Percentiles rank a stretch among this genome's conserved stretches.
Evolutionary conservation across 2,797 vertebrate species (phyloP).

Genomic region (Numenius phaeopus): DNA sequence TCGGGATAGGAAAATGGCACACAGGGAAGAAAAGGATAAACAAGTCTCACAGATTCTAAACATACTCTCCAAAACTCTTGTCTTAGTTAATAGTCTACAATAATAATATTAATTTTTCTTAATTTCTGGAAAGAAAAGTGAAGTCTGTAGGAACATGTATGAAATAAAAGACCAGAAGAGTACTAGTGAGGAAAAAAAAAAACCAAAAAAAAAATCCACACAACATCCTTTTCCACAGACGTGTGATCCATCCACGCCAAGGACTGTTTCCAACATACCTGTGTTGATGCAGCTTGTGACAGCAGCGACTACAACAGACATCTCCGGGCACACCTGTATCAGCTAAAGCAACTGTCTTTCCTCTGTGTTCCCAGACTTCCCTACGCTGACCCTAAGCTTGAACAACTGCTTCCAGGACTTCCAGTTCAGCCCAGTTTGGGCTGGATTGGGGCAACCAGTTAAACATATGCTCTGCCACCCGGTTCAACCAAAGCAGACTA

Average conservation of each 20-base stretch:
- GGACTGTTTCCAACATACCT: not conserved
- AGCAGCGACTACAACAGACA: not conserved
- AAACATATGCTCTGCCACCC: not conserved
- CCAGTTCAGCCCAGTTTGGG: not conserved
- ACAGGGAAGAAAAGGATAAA: not conserved
- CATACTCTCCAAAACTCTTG: not conserved
- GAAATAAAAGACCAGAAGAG: not conserved
- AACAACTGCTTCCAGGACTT: not conserved
- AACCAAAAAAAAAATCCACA: not conserved
- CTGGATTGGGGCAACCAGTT: not conserved
- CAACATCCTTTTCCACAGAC: not conserved
- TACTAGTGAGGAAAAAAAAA: not conserved
- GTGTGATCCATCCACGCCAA: not conserved
- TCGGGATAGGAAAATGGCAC: not conserved
- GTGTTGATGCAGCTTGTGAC: not conserved
- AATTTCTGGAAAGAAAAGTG: not conserved
- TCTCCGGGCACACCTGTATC: not conserved
- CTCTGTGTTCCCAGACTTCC: not conserved
- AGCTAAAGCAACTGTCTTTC: not conserved
- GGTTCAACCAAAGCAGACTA: not conserved
- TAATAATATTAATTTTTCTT: not conserved
- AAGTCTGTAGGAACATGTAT: not conserved
- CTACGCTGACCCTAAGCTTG: not conserved
- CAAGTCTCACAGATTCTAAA: not conserved
- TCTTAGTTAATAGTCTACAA: not conserved